Base-by-base conservation (phyloP, 2,888 invertebrate genomes). In the Dicycla oo region DNA sequence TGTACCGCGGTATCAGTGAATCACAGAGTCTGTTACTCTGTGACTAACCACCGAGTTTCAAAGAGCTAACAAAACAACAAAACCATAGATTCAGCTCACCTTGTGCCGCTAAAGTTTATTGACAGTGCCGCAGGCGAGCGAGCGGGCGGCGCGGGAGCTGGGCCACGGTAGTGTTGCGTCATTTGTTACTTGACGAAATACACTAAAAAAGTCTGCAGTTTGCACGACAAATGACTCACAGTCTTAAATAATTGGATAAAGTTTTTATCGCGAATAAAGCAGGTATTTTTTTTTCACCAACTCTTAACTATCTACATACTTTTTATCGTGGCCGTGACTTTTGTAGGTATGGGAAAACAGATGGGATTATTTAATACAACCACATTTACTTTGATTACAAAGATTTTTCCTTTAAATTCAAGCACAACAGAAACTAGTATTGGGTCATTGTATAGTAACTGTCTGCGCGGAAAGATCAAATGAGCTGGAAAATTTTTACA, bases 81-180 rank as follows among this genome's bases (percentile, higher is more conserved):
- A 88, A 86, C 86, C 78, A 77, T 82, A 83, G 85, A 82, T 84
- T 86, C 90, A 90, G 90, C 93, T 94, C 93, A 93, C 93, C 93
- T 94, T 92, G 93, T 90, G 87, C 92, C 90, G 88, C 88, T 89
- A 93, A 93, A 95, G 95, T 95, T 95, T 95, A 95, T 94, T 95
- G 95, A 95, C 95, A 94, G 95, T 88, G 95, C 93, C 92, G 82
- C 90, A 87, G 93, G 93, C 93, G 84, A 85, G 84, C 82, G 86
- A 86, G 86, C 86, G 51, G 26, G 85, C 75, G 88, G 87, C 88
- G 86, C 88, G 83, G 82, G 86, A 87, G 88, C 89, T 90, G 88
- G 89, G 88, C 91, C 91, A 88, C 91, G 90, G 30, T 89, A 89
- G 85, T 87, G 87, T 94, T 95, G 92, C 95, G 94, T 95, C 94